Conservation (phyloP, 2,888 invertebrate genomes). For the Abscondita cerata region DNA sequence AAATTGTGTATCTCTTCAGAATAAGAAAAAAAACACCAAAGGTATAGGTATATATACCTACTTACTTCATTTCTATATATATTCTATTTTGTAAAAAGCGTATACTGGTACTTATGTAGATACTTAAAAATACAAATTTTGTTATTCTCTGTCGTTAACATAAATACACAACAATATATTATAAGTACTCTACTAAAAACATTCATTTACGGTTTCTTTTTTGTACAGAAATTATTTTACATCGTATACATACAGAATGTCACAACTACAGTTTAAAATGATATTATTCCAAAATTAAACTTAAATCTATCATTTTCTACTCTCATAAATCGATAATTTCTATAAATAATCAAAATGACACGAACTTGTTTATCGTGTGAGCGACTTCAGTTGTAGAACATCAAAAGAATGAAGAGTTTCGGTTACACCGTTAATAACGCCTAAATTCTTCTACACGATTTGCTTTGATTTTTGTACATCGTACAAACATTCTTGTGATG, state of each 20-base stretch:
- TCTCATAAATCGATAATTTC: neutral
- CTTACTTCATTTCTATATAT: slow-evolving; percentile 11
- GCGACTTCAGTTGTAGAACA: too few species aligned
- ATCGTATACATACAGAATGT: slow-evolving; percentile 48
- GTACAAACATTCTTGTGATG: neutral
- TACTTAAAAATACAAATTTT: slow-evolving; percentile 30
- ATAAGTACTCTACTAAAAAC: slow-evolving; percentile 28
- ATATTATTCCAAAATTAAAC: slow-evolving; percentile 1
- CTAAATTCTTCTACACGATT: too few species aligned
- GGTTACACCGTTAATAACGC: too few species aligned
- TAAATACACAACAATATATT: slow-evolving; percentile 27
- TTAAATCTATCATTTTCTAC: neutral
- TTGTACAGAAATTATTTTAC: slow-evolving; percentile 56
- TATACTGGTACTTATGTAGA: slow-evolving; percentile 24
- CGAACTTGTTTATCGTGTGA: too few species aligned
- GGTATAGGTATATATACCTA: slow-evolving; percentile 20
- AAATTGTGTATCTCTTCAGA: too few species aligned
- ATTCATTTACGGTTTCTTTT: slow-evolving; percentile 38
- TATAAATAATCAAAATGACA: too few species aligned
- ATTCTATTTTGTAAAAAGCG: slow-evolving; percentile 26
- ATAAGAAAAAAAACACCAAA: slow-evolving; percentile 14
- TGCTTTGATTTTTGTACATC: too few species aligned
- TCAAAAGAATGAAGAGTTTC: too few species aligned
- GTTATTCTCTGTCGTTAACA: slow-evolving; percentile 22
- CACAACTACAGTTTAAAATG: slow-evolving; percentile 29